A percentile compares a stretch with the other conserved stretches of the same genome.
phyloP scores from a whole-genome alignment of 1,140 invertebrate species.

The Drosophila ogumai region DNA sequence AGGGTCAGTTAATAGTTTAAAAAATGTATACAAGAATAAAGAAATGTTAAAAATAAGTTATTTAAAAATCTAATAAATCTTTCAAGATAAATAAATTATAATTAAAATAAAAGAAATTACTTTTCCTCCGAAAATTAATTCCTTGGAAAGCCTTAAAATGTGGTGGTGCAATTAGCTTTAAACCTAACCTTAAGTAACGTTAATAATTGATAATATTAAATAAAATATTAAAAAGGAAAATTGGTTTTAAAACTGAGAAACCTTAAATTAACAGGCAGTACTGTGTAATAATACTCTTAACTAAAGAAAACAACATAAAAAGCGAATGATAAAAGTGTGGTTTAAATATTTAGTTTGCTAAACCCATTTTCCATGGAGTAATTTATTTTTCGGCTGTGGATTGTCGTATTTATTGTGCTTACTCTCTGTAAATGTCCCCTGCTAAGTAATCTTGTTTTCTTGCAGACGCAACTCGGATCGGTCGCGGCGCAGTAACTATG shows the following conservation, averaged over 20 bases:
- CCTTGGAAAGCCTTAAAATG: too few species aligned
- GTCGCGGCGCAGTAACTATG: conserved; percentile 61
- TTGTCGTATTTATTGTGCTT: not conserved
- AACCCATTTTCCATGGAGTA: not conserved
- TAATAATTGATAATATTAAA: not conserved
- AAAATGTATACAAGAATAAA: too few species aligned
- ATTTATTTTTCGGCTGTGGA: not conserved
- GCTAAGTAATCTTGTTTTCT: conserved; percentile 12
- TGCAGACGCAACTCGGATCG: conserved; percentile 31
- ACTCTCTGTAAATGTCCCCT: not conserved
- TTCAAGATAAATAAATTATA: too few species aligned
- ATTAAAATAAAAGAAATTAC: not conserved
- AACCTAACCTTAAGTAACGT: not conserved
- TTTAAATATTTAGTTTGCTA: not conserved
- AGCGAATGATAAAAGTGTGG: too few species aligned
- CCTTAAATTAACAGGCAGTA: not conserved
- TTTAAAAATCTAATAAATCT: too few species aligned
- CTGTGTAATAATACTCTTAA: too few species aligned
- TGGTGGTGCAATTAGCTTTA: too few species aligned
- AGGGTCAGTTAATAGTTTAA: too few species aligned
- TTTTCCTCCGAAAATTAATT: not conserved
- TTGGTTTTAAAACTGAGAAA: not conserved
- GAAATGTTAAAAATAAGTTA: not conserved
- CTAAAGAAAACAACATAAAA: too few species aligned
- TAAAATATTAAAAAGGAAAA: too few species aligned